Conservation (phyloP, 2,888 invertebrate genomes). For the Brachyptera putata region DNA sequence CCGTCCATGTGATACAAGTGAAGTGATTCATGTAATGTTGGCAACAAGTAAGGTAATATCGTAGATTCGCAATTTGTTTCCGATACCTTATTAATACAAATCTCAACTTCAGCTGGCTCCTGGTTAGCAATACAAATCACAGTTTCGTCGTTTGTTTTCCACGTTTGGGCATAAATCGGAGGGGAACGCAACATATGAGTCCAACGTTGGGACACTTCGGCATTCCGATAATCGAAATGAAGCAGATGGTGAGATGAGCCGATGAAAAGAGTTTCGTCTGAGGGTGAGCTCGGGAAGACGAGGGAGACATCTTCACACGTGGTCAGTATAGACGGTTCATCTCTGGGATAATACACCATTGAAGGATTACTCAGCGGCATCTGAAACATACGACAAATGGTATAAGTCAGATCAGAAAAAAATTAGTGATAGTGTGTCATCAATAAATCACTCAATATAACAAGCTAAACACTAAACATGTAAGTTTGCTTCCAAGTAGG, state of each 20-base stretch:
- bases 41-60: background rate
- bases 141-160: background rate
- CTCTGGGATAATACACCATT: background rate
- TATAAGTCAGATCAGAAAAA: too few species aligned
- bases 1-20: background rate
- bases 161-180: background rate
- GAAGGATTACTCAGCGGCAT: background rate
- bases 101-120: background rate
- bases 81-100: background rate
- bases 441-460: too few species aligned
- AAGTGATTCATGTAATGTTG: background rate
- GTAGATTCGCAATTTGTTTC: background rate
- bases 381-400: too few species aligned
- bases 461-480: too few species aligned
- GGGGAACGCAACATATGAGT: background rate
- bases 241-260: background rate
- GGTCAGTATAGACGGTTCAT: background rate
- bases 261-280: background rate
- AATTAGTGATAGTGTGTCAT: background rate
- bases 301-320: constrained; percentile 4
- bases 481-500: too few species aligned
- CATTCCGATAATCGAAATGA: background rate
- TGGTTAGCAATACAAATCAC: constrained; percentile 8
- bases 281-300: background rate
- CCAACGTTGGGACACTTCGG: background rate